Conservation (phyloP, 2,113 vertebrate species). For the Ploceus nigricollis region DNA sequence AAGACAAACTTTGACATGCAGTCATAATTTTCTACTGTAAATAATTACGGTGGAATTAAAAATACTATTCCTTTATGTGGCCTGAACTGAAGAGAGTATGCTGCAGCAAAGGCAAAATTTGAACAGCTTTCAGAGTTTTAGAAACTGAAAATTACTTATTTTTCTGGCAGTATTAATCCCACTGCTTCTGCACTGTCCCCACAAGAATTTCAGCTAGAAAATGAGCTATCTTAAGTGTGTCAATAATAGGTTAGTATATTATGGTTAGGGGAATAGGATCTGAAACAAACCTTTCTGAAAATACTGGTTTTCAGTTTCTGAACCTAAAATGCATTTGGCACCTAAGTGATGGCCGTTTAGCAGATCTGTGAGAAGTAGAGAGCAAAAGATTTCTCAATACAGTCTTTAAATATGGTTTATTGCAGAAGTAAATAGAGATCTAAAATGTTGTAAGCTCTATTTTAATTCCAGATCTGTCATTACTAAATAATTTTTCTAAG, state of each 20-base stretch:
- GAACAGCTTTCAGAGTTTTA: not conserved
- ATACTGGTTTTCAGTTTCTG: not conserved
- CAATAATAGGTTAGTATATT: not conserved
- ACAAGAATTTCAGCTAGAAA: not conserved
- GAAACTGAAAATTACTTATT: not conserved
- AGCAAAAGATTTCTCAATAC: not conserved
- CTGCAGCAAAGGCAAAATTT: not conserved
- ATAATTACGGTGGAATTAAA: not conserved
- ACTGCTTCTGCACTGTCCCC: not conserved
- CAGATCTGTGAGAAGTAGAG: not conserved
- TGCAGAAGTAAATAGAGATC: not conserved
- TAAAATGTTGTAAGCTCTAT: not conserved
- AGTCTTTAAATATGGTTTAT: not conserved
- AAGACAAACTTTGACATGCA: not conserved
- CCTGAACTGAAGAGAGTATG: not conserved
- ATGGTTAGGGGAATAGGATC: not conserved
- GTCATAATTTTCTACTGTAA: not conserved
- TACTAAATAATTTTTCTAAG: not conserved
- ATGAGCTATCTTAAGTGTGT: not conserved
- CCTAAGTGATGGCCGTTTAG: not conserved
- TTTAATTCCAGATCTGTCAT: not conserved
- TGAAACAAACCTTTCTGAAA: not conserved
- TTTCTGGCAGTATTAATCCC: not conserved
- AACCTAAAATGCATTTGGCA: not conserved
- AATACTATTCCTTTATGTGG: not conserved